Evolutionary conservation across 1,140 invertebrate species (phyloP).

Genomic region (Zaprionus africanus): DNA sequence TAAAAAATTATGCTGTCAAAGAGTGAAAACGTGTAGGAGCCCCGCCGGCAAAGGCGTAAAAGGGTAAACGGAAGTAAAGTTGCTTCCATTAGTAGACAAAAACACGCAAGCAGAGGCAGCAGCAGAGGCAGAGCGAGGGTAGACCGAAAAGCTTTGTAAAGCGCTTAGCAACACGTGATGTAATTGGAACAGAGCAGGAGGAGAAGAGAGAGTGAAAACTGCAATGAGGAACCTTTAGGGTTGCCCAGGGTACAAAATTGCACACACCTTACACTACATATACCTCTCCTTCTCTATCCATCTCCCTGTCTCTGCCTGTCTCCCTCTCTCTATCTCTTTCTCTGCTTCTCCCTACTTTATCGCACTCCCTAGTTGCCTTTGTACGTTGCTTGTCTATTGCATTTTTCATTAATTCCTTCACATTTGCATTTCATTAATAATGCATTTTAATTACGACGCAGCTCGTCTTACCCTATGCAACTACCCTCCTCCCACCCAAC

Average conservation of each 20-base stretch:
- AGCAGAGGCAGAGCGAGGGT: background rate
- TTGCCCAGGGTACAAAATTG: constrained; percentile 1
- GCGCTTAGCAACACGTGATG: background rate
- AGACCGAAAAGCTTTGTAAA: background rate
- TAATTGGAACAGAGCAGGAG: background rate
- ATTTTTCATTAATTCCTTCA: constrained; percentile 48
- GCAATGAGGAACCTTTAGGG: background rate
- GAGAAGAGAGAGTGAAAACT: background rate
- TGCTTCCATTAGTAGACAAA: background rate
- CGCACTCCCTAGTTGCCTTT: background rate
- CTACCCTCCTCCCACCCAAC: background rate
- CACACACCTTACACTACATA: background rate
- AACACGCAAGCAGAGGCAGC: background rate
- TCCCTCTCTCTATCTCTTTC: background rate
- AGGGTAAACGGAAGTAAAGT: constrained; percentile 1
- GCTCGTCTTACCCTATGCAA: background rate
- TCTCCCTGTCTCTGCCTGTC: background rate
- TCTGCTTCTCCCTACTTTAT: too few species aligned
- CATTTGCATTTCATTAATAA: constrained; percentile 55
- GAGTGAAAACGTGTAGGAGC: background rate
- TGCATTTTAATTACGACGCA: constrained; percentile 47
- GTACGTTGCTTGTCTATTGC: constrained; percentile 26
- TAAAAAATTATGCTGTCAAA: background rate
- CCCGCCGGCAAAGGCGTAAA: background rate
- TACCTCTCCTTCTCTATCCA: background rate